Evolutionary conservation across 1,140 invertebrate species (phyloP), one percentile per base, ranked within the genome.

Genomic region (Zaprionus taronus): DNA sequence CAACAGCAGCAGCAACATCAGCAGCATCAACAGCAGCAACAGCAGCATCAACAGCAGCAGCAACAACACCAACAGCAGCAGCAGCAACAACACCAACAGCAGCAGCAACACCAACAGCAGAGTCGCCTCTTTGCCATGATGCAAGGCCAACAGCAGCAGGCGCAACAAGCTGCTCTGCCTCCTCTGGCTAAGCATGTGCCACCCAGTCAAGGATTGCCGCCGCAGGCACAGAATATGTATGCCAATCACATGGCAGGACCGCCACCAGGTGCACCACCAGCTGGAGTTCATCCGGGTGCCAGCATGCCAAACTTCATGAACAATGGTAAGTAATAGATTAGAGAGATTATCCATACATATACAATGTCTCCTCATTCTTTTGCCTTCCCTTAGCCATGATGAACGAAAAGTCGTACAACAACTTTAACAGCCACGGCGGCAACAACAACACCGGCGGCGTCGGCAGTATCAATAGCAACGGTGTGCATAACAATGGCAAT

Each of bases 61-160:
- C 57, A 71, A 1, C 77, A 83, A 1, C 81, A 79, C 22, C 79
- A 79, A 14, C 73, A 86, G 51, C 84, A 90, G 5, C 87, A 91
- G n/a, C 62, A 81, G n/a, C 79, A 79, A 38, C 63, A 69, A 1
- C 76, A 73, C 3, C 77, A 77, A 1, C 69, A 70, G 0, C 68
- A 69, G 11, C 57, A 71, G 5, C 77, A 83, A 3, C 80, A 79
- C 34, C 79, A 79, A 26, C 73, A 86, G 57, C 84, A 90, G n/a
- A 90, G 86, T 28, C 79, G 86, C 2, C 77, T 91, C 0, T 90
- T 90, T 63, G 77, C 70, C 26, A 90, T 90, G 80, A 89, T 89
- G 85, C 86, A 91, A 75, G 51, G 73, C 11, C 89, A 91, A 31
- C 62, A 81, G 24, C 62, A 81, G 24, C 79, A 79, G 58, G 80